phyloP scores from a whole-genome alignment of 2,113 vertebrate genomes.

The Plotosus lineatus region DNA sequence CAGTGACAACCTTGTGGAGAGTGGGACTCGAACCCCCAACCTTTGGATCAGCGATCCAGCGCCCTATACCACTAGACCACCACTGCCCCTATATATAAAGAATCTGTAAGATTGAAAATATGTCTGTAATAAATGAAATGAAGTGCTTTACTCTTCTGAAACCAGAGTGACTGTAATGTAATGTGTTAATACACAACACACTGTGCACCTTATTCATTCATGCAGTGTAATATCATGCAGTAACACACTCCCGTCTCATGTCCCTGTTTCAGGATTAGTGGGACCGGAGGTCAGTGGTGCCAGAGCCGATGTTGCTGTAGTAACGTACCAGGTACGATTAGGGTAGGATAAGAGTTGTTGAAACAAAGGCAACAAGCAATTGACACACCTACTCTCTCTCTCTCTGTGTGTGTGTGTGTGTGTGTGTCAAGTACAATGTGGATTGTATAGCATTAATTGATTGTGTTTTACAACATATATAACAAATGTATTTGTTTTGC shows the following conservation, averaged over 20 bases:
- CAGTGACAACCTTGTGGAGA: no score
- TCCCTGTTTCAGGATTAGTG: slow-evolving; percentile 43
- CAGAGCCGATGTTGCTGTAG: slow-evolving; percentile 38
- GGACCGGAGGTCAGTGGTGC: slow-evolving; percentile 41
- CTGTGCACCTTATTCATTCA: neutral
- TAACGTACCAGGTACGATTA: slow-evolving; percentile 51
- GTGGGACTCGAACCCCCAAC: no score
- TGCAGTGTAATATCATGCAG: neutral
- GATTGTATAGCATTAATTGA: neutral
- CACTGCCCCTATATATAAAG: no score
- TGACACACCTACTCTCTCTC: slow-evolving; percentile 1
- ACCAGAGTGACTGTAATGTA: neutral
- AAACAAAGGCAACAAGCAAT: slow-evolving; percentile 21
- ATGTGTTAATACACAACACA: neutral
- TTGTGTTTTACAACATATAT: no score
- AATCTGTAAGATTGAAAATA: no score
- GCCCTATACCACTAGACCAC: no score
- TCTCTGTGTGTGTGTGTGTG: neutral
- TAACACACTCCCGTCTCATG: neutral
- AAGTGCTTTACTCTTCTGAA: neutral
- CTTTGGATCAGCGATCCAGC: no score
- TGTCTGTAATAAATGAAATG: no score
- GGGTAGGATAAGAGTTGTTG: slow-evolving; percentile 41
- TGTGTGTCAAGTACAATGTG: neutral
- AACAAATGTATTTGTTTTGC: no score